Evolutionary conservation across 2,888 invertebrate genomes (phyloP).

Genomic region (Eilema sororculum): DNA sequence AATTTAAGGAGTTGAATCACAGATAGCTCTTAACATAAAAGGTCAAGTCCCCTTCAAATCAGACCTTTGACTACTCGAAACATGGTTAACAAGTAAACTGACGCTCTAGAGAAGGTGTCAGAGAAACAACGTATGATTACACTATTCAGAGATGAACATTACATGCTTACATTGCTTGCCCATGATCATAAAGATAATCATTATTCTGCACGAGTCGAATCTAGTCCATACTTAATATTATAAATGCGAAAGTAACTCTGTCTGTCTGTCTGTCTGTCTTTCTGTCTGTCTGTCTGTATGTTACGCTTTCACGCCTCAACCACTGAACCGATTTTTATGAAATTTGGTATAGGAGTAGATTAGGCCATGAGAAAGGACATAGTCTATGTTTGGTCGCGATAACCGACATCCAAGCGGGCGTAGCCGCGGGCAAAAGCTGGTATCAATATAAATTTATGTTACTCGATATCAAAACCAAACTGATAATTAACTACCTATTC

Average conservation of each 20-base stretch:
- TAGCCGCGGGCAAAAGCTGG: no score
- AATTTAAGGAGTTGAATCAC: background rate
- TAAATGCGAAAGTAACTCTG: no score
- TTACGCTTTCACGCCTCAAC: no score
- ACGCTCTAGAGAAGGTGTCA: background rate
- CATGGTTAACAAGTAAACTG: background rate
- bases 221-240: no score
- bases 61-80: background rate
- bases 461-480: constrained; percentile 17
- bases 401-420: no score
- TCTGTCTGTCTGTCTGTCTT: no score
- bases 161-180: background rate
- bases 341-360: no score
- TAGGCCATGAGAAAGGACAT: no score
- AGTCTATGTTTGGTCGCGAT: no score
- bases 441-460: constrained; percentile 15
- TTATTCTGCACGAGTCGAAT: constrained; percentile 7
- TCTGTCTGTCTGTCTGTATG: no score
- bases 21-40: constrained; percentile 20
- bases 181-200: background rate
- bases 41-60: background rate
- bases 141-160: background rate
- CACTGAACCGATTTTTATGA: no score
- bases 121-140: background rate
- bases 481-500: constrained; percentile 19